Conservation (phyloP, 2,888 invertebrate species). For the Ischnura elegans region DNA sequence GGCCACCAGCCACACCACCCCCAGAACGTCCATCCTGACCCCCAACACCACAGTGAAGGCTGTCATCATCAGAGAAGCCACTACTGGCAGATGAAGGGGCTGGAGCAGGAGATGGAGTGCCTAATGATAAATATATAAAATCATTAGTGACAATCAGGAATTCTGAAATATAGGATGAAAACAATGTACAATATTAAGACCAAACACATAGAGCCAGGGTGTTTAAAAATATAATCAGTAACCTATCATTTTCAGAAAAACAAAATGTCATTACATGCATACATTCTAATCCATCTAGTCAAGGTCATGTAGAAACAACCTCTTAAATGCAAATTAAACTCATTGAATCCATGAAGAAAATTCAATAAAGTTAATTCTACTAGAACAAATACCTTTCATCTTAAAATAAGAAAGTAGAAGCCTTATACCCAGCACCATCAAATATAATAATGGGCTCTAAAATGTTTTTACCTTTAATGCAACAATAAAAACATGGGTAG, state of each 20-base stretch:
- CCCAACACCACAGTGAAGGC: conserved; percentile 84
- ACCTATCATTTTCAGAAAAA: no score
- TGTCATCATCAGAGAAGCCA: conserved; percentile 95
- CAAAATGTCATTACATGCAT: neutral
- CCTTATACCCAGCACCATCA: neutral
- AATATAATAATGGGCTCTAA: neutral
- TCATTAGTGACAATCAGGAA: neutral
- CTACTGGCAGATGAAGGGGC: conserved; percentile 87
- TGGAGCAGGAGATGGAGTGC: conserved; percentile 74
- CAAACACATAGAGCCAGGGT: no score
- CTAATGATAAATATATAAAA: neutral
- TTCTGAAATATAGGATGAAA: no score
- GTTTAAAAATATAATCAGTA: no score
- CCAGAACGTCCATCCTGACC: conserved; percentile 78
- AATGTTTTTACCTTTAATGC: neutral
- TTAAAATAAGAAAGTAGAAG: neutral
- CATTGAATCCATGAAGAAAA: neutral
- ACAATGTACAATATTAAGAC: no score
- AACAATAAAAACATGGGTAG: neutral
- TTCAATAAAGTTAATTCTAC: neutral
- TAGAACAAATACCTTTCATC: neutral
- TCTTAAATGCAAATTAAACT: neutral
- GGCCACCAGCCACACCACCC: conserved; percentile 71
- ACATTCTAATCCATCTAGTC: neutral
- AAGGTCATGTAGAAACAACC: neutral